Percentiles rank a stretch among this genome's conserved stretches.
Evolutionary conservation across 2,113 vertebrate genomes (phyloP).

Genomic region (Charina bottae): DNA sequence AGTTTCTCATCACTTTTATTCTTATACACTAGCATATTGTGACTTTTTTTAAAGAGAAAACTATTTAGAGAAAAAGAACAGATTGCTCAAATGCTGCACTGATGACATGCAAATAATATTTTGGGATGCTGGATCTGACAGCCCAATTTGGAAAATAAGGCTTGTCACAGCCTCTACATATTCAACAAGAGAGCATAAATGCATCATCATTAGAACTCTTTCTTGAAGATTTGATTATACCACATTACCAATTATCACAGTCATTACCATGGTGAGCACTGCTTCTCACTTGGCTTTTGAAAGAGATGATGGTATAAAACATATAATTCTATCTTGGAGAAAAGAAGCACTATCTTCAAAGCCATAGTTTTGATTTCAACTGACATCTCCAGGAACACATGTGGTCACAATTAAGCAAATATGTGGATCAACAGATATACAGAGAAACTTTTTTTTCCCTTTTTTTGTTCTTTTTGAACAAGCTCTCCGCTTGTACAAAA

Average conservation of each 20-base stretch:
- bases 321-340: neutral
- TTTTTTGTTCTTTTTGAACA: neutral
- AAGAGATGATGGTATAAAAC: constrained; percentile 14
- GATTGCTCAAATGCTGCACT: constrained; percentile 23
- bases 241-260: constrained; percentile 24
- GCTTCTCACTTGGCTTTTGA: constrained; percentile 15
- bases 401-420: neutral
- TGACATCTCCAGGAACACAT: neutral
- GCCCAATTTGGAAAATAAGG: constrained; percentile 34
- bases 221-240: constrained; percentile 33
- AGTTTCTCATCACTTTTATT: constrained; percentile 1
- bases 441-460: neutral
- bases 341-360: neutral
- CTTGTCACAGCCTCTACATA: constrained; percentile 27
- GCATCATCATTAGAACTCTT: neutral
- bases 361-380: neutral
- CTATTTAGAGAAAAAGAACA: constrained; percentile 27
- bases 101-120: constrained; percentile 38
- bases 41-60: neutral
- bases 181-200: constrained; percentile 3
- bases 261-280: constrained; percentile 21
- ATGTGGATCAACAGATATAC: neutral
- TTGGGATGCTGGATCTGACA: constrained; percentile 24
- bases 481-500: neutral
- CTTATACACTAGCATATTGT: neutral